Evolutionary conservation across 30 jellyfish, hydroid and myxozoan species (phyloP).

Genomic region (Aurelia coerulea): DNA sequence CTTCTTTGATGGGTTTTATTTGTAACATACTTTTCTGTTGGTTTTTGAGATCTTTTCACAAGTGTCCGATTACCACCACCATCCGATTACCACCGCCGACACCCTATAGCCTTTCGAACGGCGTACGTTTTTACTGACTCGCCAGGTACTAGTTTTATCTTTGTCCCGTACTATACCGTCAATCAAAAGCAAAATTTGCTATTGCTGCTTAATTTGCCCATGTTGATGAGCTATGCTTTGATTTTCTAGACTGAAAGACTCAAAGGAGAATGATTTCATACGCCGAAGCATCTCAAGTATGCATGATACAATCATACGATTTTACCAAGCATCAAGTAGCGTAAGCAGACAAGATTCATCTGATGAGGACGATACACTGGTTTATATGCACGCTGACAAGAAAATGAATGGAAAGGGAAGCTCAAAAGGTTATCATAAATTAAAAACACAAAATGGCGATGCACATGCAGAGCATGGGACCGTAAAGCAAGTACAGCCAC

Average conservation of each 20-base stretch:
- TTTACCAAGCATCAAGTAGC: constrained; percentile 74
- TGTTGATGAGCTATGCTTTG: too few species aligned
- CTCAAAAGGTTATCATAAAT: constrained; percentile 17
- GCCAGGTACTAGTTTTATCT: too few species aligned
- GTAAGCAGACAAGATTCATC: constrained; percentile 3
- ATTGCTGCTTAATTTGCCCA: too few species aligned
- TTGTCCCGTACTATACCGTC: too few species aligned
- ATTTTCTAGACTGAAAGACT: not conserved
- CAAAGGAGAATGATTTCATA: not conserved
- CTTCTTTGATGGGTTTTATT: too few species aligned
- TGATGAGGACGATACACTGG: constrained; percentile 17
- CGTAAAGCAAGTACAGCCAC: constrained; percentile 32
- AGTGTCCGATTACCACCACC: too few species aligned
- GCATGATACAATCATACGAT: constrained; percentile 78
- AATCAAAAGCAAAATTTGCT: too few species aligned
- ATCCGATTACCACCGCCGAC: too few species aligned
- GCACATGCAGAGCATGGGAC: not conserved
- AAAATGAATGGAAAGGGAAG: constrained; percentile 21
- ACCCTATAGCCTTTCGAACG: too few species aligned
- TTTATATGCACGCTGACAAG: constrained; percentile 7
- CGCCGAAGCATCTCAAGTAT: constrained; percentile 4
- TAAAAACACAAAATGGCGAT: constrained; percentile 28
- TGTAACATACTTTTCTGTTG: too few species aligned
- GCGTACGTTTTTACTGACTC: too few species aligned
- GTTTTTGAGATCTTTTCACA: too few species aligned